phyloP scores from a whole-genome alignment of 2,888 invertebrate genomes.

The Papilio demoleus region DNA sequence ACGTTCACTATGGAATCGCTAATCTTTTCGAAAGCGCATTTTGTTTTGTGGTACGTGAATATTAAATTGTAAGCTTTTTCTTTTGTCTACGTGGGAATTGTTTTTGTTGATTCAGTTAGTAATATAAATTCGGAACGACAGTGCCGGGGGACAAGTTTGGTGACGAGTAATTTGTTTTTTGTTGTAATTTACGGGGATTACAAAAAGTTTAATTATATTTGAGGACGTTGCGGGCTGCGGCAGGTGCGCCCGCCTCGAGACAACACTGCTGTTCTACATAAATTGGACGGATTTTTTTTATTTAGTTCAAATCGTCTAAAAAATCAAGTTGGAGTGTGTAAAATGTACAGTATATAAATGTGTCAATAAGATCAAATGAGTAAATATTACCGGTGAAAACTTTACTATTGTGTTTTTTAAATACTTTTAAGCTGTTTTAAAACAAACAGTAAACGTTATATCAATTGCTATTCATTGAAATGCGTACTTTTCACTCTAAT shows the following conservation, averaged over 20 bases:
- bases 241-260: slow-evolving; percentile 1
- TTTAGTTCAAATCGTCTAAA: background rate
- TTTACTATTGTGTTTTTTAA: too few relatives aligned
- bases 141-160: slow-evolving; percentile 10
- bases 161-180: slow-evolving; percentile 32
- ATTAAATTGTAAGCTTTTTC: background rate
- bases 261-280: background rate
- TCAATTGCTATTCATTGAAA: too few relatives aligned
- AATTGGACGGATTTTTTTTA: background rate
- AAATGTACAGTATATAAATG: background rate
- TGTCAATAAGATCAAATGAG: background rate
- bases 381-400: too few relatives aligned
- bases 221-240: background rate
- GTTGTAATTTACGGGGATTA: slow-evolving; percentile 25
- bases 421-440: too few relatives aligned
- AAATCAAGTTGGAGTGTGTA: background rate
- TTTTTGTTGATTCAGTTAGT: background rate
- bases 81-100: slow-evolving; percentile 7
- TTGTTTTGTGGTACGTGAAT: too few relatives aligned
- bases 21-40: too few relatives aligned
- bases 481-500: too few relatives aligned
- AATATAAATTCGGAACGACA: slow-evolving; percentile 13
- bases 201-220: slow-evolving; percentile 33
- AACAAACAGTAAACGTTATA: too few relatives aligned
- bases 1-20: too few relatives aligned